Evolutionary conservation across 2,888 invertebrate genomes (phyloP).

Genomic region (Odontocolon sp.): DNA sequence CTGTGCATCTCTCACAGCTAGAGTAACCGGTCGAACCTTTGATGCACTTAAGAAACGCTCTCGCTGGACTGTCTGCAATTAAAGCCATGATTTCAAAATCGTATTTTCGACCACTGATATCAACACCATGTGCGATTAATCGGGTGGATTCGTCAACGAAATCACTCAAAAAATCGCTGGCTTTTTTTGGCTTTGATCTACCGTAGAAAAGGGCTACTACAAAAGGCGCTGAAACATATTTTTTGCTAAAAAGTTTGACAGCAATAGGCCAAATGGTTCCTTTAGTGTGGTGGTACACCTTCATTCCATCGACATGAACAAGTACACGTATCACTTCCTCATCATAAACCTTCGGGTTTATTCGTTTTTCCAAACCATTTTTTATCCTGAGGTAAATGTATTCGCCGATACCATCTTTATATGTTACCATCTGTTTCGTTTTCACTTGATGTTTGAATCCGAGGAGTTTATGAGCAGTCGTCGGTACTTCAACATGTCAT

Average conservation of each 20-base stretch:
- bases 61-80: constrained; percentile 57
- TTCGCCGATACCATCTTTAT: constrained; percentile 22
- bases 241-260: constrained; percentile 27
- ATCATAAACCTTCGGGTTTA: neutral
- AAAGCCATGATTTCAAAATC: constrained; percentile 40
- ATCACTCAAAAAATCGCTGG: constrained; percentile 52
- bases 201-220: constrained; percentile 35
- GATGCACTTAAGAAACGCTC: constrained; percentile 48
- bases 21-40: constrained; percentile 54
- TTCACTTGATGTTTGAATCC: neutral
- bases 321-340: constrained; percentile 11
- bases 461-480: neutral
- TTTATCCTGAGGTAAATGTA: constrained; percentile 39
- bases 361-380: constrained; percentile 10
- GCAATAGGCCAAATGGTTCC: constrained; percentile 56
- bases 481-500: neutral
- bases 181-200: constrained; percentile 50
- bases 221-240: constrained; percentile 19
- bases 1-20: constrained; percentile 56
- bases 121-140: constrained; percentile 44
- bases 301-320: constrained; percentile 50
- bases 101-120: constrained; percentile 40
- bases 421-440: constrained; percentile 3
- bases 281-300: constrained; percentile 41
- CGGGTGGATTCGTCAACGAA: constrained; percentile 54